A percentile compares a stretch with the other conserved stretches of the same genome.
These are phyloP conservation scores for Geotrypetes seraphini DNA, from an alignment of 2,797 vertebrate genomes.

Conservation along the genomic window DNA sequence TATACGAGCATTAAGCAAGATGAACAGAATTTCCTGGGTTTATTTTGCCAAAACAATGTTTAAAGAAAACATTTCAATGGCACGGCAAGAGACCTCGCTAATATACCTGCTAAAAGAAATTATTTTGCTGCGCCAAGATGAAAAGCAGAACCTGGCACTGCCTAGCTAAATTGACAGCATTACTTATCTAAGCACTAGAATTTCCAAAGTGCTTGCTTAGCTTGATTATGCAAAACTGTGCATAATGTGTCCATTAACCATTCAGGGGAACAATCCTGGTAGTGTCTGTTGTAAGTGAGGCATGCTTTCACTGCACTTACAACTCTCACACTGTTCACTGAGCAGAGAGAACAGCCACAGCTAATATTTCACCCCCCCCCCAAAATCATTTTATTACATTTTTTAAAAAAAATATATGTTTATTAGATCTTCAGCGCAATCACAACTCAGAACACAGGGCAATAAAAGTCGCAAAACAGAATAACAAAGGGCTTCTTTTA, in stretches of 20 bases:
- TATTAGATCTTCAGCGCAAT: too few species aligned
- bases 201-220: conserved; percentile 29
- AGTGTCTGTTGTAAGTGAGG: too few species aligned
- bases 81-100: conserved; percentile 14
- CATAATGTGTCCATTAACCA: conserved; percentile 18
- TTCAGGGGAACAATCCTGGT: conserved; percentile 9
- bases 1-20: conserved; percentile 42
- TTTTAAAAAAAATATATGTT: too few species aligned
- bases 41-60: conserved; percentile 45
- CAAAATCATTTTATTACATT: too few species aligned
- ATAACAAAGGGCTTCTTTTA: too few species aligned
- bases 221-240: conserved; percentile 23
- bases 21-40: conserved; percentile 41
- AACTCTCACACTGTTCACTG: too few species aligned
- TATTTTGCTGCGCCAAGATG: conserved; percentile 27
- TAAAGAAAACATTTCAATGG: conserved; percentile 42
- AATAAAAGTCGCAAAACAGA: too few species aligned
- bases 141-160: conserved; percentile 28
- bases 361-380: too few species aligned
- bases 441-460: too few species aligned
- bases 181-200: conserved; percentile 15
- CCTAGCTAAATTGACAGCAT: conserved; percentile 7
- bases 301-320: too few species aligned
- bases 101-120: conserved; percentile 40
- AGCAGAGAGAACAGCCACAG: too few species aligned